Conservation (phyloP, 1,140 invertebrate genomes). For the Philopotamus ludificatus region DNA sequence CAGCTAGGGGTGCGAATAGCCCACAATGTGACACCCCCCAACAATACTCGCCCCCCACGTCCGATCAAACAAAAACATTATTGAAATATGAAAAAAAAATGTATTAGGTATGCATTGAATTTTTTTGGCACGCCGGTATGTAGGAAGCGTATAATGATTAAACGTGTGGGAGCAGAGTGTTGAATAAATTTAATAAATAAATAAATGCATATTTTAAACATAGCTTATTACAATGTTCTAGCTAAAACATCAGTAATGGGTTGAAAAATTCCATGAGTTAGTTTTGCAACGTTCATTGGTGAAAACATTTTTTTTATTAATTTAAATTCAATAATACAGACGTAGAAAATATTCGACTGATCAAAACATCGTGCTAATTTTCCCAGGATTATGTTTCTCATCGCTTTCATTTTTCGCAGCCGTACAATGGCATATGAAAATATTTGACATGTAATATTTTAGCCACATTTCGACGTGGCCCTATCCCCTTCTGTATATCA, state of each 20-base stretch:
- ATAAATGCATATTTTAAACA: neutral
- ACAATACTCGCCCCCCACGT: neutral
- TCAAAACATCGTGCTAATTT: neutral
- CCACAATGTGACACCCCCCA: neutral
- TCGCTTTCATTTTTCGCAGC: neutral
- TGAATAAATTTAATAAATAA: neutral
- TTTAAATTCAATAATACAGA: no score
- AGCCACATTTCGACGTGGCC: neutral
- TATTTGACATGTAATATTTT: conserved; percentile 24
- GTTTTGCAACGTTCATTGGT: neutral
- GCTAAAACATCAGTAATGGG: neutral
- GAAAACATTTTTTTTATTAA: neutral
- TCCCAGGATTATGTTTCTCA: neutral
- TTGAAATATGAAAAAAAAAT: conserved; percentile 37
- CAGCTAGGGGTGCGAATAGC: neutral
- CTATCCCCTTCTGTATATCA: neutral
- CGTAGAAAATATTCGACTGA: neutral
- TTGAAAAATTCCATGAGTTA: neutral
- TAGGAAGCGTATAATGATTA: conserved; percentile 11
- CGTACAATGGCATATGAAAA: conserved; percentile 16
- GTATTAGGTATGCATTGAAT: conserved; percentile 40
- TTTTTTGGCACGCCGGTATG: neutral
- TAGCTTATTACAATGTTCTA: neutral
- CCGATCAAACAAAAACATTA: conserved; percentile 38
- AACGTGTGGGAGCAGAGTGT: neutral